Conservation (phyloP, 2,888 invertebrate species). For the Coremacera marginata region DNA sequence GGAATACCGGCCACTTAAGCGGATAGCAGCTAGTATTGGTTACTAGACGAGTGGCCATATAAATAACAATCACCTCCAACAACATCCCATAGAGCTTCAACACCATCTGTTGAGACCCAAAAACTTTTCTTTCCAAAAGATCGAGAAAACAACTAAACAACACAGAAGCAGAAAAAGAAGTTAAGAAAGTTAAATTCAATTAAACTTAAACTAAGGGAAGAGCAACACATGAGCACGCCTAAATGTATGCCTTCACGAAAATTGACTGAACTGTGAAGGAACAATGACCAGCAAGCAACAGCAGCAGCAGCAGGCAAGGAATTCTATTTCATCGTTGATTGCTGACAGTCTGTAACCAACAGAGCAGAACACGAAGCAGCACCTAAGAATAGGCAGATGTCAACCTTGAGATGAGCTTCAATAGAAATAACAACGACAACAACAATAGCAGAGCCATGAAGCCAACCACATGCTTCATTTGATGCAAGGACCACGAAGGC, state of each 20-base stretch:
- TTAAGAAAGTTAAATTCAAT: constrained; percentile 32
- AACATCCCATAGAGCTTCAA: not conserved
- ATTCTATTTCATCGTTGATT: constrained; percentile 22
- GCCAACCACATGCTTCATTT: not conserved
- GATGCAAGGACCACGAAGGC: not conserved
- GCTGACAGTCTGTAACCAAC: not conserved
- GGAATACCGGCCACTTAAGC: not conserved
- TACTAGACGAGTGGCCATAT: not conserved
- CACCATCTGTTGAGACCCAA: constrained; percentile 12
- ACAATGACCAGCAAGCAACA: not conserved
- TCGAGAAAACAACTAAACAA: not conserved
- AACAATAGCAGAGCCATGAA: not conserved
- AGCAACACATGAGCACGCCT: not conserved
- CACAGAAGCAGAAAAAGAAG: not conserved
- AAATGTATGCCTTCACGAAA: not conserved
- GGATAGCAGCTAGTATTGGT: not conserved
- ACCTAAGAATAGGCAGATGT: not conserved
- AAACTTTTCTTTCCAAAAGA: constrained; percentile 13
- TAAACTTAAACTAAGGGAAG: constrained; percentile 29
- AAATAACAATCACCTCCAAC: not conserved
- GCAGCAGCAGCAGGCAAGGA: not conserved
- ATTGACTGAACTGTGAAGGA: not conserved
- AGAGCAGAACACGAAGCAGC: not conserved
- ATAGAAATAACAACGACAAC: not conserved
- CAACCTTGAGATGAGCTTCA: not conserved